Evolutionary conservation across 2,888 invertebrate species (phyloP), one percentile per base, ranked within the genome.

Genomic region (Eurois occulta): DNA sequence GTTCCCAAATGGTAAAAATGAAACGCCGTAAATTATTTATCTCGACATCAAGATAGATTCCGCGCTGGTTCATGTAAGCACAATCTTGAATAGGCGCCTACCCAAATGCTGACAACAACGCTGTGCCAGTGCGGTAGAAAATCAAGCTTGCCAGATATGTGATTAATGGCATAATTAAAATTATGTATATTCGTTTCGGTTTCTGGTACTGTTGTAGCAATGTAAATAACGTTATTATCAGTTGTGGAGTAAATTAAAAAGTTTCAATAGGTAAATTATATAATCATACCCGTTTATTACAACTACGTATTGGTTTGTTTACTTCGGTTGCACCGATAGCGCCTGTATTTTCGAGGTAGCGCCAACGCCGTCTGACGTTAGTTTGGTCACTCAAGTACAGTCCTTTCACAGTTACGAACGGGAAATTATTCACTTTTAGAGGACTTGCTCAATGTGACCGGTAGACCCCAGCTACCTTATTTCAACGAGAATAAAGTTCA

Each of bases 11-110:
- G 8, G 10, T 10, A 52, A 52, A 52, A 52, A 24, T 8, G 24
- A 24, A 24, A 24, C 21, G 24, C 8, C 24, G 2, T 24, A 52
- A 8, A 24, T 55, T n/a, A 55, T 55, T 11, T 55, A 55, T 55
- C 0, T 55, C 4, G n/a, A 55, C n/a, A n/a, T n/a, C 13, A 48
- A 48, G 48, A 21, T 13, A 28, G 5, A 24, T n/a, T n/a, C 38
- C 38, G 16, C 55, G n/a, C 13, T 55, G 55, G n/a, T n/a, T 55
- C 55, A 28, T 55, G 28, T 16, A 58, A 55, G 6, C 58, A 28
- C 13, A 28, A 28, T 58, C 58, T 28, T 16, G 58, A 58, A 58
- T 58, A 16, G 28, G 48, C 82, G 79, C 80, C 77, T 80, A 41
- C 28, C 7, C 16, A 68, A 76, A 76, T 48, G 28, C 55, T 65